A percentile compares a stretch with the other conserved stretches of the same genome.
Conservation (phyloP, 2,113 vertebrate species). For the Columbina picui region DNA sequence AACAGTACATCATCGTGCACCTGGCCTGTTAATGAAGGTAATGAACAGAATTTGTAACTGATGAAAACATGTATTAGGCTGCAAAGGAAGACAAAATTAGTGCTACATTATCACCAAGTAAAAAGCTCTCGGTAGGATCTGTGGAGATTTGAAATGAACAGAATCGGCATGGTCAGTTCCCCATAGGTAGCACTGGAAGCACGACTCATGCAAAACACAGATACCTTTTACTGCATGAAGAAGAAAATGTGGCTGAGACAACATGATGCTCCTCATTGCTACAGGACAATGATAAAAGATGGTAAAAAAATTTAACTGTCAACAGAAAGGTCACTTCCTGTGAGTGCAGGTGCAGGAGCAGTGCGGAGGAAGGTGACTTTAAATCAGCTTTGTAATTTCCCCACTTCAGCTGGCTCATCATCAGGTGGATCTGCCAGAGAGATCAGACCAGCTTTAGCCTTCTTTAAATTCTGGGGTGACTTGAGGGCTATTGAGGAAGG, state of each 20-base stretch:
- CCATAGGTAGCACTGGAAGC: not conserved
- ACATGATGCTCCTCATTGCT: not conserved
- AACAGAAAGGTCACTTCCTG: not conserved
- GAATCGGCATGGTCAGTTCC: not conserved
- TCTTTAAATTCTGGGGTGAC: not conserved
- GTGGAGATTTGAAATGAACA: not conserved
- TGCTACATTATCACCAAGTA: not conserved
- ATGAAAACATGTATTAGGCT: not conserved
- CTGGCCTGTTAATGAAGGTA: not conserved
- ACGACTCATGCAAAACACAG: not conserved
- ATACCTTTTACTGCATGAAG: not conserved
- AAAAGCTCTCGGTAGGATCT: not conserved
- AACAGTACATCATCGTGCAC: not conserved
- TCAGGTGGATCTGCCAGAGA: not conserved
- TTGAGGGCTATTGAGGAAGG: not conserved
- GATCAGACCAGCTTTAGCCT: conserved; percentile 19
- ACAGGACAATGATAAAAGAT: not conserved
- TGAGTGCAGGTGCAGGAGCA: not conserved
- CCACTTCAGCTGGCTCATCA: not conserved
- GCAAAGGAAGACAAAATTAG: not conserved
- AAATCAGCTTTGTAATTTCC: conserved; percentile 4
- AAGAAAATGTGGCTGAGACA: not conserved
- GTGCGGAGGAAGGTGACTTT: not conserved
- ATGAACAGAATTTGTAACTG: not conserved
- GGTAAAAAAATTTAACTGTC: not conserved